Percentiles rank a stretch among this genome's conserved stretches.
Evolutionary conservation across 1,140 invertebrate species (phyloP).

Genomic region (Pachypsylla venusta): DNA sequence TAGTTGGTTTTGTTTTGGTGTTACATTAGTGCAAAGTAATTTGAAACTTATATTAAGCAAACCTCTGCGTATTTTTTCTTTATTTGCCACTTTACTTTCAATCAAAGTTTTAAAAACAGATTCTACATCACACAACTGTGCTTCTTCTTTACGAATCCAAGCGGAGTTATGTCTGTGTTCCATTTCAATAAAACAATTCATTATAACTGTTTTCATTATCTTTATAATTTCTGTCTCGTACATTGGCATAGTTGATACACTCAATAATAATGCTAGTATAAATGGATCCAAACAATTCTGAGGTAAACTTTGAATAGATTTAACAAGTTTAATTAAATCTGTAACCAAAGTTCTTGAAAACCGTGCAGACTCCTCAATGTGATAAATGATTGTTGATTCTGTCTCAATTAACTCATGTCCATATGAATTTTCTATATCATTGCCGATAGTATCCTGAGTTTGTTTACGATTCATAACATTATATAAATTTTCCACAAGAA

Average conservation of each 20-base stretch:
- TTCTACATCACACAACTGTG: slow-evolving; percentile 29
- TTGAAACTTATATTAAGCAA: slow-evolving; percentile 38
- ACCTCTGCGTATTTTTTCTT: slow-evolving; percentile 19
- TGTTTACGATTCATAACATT: slow-evolving; percentile 15
- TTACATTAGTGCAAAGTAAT: slow-evolving; percentile 30
- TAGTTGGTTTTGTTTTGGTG: slow-evolving; percentile 26
- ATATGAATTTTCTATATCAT: slow-evolving; percentile 2
- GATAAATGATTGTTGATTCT: slow-evolving; percentile 40
- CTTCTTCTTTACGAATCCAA: slow-evolving; percentile 36
- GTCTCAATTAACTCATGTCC: slow-evolving; percentile 9
- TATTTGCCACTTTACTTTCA: slow-evolving; percentile 28
- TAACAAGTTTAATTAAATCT: slow-evolving; percentile 37
- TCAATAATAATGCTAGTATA: slow-evolving; percentile 35
- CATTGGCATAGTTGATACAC: slow-evolving; percentile 31
- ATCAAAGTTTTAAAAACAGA: slow-evolving; percentile 34
- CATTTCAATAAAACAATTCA: slow-evolving; percentile 33
- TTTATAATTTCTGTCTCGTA: slow-evolving; percentile 38
- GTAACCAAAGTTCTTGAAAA: slow-evolving; percentile 33
- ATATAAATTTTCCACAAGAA: slow-evolving; percentile 30
- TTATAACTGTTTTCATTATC: slow-evolving; percentile 25
- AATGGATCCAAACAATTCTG: slow-evolving; percentile 39
- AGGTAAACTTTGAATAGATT: slow-evolving; percentile 33
- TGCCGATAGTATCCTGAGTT: background rate
- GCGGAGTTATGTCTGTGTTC: slow-evolving; percentile 32
- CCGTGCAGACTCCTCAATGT: slow-evolving; percentile 36